Evolutionary conservation across 2,797 vertebrate species (phyloP), one percentile per base, ranked within the genome.

Genomic region (Sebastiscus albofasciatus): DNA sequence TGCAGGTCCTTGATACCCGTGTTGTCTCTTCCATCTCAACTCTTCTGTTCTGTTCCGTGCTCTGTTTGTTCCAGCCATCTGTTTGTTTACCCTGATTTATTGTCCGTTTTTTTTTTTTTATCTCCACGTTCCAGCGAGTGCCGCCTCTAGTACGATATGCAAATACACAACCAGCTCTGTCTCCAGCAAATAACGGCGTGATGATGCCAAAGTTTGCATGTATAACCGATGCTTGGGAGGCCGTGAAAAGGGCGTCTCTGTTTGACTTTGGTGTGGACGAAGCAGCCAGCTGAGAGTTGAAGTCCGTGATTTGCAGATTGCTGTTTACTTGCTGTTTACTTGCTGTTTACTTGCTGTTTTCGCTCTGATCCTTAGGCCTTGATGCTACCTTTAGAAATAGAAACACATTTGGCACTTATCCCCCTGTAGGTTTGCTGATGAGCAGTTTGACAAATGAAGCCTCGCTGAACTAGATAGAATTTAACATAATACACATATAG

Each of bases 41-140:
- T 80, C 87, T 59, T 81, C 84, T 82, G 71, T 86, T 88, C 75
- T 39, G 36, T 39, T 31, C 4, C 36, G 42, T 33, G 72, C 89
- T 84, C 60, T 82, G 81, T 93, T 88, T 85, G 86, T 77, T 85
- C 75, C 66, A 54, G 62, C 80, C 85, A 80, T 91, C 91, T 93
- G 80, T 90, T 90, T 93, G 89, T 94, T 92, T 89, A 80, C 91
- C 74, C 86, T 87, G 89, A 91, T 93, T 95, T 93, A 90, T 92
- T 87, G 87, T 89, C 58, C 8, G 2, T 66, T 88, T 86, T 90
- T 91, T 64, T 58, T 34, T 13, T 46, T 46, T 62, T 39, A 92
- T 92, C 90, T 82, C 81, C 1, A 1, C 1, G 66, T 83, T 76
- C 75, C 92, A 92, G 87, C 60, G 31, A 86, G 82, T 76, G 13